These are phyloP conservation scores for Gisinianus flammeolus DNA, from an alignment of 2,888 invertebrate species.

Conservation along the genomic window DNA sequence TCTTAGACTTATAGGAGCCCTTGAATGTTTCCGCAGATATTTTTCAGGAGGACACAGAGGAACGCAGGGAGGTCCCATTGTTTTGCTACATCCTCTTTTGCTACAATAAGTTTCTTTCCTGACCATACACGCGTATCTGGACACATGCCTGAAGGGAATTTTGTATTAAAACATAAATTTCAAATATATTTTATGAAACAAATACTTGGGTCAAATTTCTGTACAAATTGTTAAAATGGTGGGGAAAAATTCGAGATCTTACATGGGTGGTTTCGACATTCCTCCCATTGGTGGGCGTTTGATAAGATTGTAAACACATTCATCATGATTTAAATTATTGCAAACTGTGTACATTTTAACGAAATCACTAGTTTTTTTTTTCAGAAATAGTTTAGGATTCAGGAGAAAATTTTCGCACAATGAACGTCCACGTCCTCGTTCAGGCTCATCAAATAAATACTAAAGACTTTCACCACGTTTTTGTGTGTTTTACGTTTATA, in stretches of 20 bases:
- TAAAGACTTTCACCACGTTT: no score
- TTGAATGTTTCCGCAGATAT: constrained; percentile 70
- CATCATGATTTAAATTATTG: constrained; percentile 65
- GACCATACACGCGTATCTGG: constrained; percentile 49
- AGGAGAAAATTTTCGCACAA: background rate
- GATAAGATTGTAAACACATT: constrained; percentile 71
- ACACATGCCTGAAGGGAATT: constrained; percentile 47
- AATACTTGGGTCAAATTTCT: background rate
- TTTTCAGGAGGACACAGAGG: constrained; percentile 68
- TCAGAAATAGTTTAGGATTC: background rate
- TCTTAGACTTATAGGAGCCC: constrained; percentile 59
- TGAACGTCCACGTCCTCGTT: no score
- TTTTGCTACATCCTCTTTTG: constrained; percentile 59
- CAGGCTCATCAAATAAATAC: no score
- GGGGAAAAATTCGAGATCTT: constrained; percentile 23
- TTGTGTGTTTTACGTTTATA: no score
- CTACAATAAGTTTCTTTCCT: constrained; percentile 44
- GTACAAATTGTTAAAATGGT: background rate
- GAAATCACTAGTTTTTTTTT: background rate
- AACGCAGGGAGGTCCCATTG: constrained; percentile 73
- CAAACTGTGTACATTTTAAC: constrained; percentile 52
- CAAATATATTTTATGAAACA: background rate
- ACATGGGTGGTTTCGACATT: constrained; percentile 61
- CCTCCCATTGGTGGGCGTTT: constrained; percentile 64
- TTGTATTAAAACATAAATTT: background rate